Conservation (phyloP, 2,797 vertebrate species). For the Nasua narica region DNA sequence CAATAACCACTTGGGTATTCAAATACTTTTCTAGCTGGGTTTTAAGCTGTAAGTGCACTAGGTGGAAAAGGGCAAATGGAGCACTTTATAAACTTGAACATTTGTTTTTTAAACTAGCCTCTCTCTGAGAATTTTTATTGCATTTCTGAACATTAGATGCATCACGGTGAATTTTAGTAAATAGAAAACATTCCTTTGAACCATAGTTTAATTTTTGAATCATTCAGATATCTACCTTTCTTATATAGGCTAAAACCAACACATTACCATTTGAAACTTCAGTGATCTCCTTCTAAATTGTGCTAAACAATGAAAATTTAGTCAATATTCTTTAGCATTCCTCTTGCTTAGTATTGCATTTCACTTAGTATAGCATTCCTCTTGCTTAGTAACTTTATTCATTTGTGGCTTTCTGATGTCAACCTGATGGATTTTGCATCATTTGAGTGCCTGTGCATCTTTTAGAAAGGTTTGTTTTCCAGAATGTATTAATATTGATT, state of each 20-base stretch:
- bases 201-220: slow-evolving; percentile 23
- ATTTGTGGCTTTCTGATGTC: slow-evolving; percentile 34
- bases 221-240: neutral
- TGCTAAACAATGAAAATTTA: neutral
- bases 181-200: neutral
- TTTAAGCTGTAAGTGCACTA: neutral
- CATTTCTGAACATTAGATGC: slow-evolving; percentile 13
- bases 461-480: neutral
- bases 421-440: neutral
- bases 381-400: neutral
- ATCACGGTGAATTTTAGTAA: slow-evolving; percentile 31
- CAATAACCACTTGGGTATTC: neutral
- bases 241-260: neutral
- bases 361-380: neutral
- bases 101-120: neutral
- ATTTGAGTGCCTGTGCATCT: neutral
- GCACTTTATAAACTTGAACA: slow-evolving; percentile 37
- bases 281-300: neutral
- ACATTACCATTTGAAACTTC: neutral
- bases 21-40: neutral
- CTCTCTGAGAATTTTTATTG: slow-evolving; percentile 41
- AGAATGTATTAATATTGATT: neutral
- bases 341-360: neutral
- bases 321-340: neutral
- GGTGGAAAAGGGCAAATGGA: slow-evolving; percentile 33